Conservation (phyloP, 2,113 vertebrate species). For the Cricetomys ansorgei region DNA sequence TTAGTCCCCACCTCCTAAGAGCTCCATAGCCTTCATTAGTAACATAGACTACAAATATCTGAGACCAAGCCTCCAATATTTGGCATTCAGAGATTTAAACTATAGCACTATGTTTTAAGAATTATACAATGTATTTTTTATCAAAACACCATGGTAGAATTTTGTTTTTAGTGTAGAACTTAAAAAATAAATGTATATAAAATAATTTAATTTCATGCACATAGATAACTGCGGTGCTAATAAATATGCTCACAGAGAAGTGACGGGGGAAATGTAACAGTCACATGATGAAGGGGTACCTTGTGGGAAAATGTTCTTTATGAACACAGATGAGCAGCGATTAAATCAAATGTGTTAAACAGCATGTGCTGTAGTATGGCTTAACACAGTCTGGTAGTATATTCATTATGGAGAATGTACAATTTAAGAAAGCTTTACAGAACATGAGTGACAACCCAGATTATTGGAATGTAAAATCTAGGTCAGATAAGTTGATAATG, state of each 20-base stretch:
- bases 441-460: neutral
- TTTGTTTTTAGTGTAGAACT: neutral
- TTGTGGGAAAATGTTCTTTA: neutral
- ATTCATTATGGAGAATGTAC: neutral
- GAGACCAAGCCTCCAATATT: neutral
- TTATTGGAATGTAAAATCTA: neutral
- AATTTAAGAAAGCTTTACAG: neutral
- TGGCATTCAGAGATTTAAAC: neutral
- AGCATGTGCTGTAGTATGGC: no score
- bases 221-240: neutral
- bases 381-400: neutral
- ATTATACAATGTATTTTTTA: neutral
- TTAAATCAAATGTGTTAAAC: neutral
- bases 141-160: neutral
- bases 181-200: neutral
- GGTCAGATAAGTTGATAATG: neutral
- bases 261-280: neutral
- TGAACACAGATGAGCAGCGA: neutral
- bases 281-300: neutral
- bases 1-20: neutral
- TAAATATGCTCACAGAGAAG: neutral
- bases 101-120: neutral
- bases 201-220: no score
- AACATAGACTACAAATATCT: no score
- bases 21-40: no score